Evolutionary conservation across 2,797 vertebrate species (phyloP).

Genomic region (Lophura swinhoii): DNA sequence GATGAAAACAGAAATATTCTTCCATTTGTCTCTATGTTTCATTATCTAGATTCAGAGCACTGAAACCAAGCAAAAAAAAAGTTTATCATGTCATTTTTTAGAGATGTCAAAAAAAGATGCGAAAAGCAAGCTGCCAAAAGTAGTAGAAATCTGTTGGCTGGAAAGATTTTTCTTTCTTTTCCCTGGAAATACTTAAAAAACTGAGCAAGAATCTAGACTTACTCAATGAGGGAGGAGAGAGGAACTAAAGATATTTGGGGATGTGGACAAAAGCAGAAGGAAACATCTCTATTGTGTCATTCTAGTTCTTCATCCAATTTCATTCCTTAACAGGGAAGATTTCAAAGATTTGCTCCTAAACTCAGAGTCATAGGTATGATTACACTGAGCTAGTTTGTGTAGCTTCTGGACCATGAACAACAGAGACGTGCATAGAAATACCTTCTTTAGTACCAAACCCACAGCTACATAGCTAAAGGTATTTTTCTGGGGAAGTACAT

Average conservation of each 20-base stretch:
- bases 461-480: neutral
- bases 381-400: neutral
- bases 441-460: neutral
- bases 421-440: neutral
- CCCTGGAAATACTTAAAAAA: neutral
- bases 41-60: neutral
- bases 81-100: neutral
- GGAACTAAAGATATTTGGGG: neutral
- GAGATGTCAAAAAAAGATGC: neutral
- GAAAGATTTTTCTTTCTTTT: neutral
- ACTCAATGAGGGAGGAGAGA: neutral
- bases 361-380: neutral
- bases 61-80: neutral
- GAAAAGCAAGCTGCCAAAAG: neutral
- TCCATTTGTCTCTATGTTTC: neutral
- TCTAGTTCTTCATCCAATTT: neutral
- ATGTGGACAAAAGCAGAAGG: neutral
- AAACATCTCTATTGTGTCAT: neutral
- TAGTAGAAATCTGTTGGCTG: neutral
- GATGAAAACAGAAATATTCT: neutral
- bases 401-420: neutral
- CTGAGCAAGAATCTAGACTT: neutral
- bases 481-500: neutral
- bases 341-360: neutral
- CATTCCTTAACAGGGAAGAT: neutral